A percentile compares a stretch with the other conserved stretches of the same genome.
phyloP scores from a whole-genome alignment of 2,888 invertebrate genomes.

The Cephus runcator region DNA sequence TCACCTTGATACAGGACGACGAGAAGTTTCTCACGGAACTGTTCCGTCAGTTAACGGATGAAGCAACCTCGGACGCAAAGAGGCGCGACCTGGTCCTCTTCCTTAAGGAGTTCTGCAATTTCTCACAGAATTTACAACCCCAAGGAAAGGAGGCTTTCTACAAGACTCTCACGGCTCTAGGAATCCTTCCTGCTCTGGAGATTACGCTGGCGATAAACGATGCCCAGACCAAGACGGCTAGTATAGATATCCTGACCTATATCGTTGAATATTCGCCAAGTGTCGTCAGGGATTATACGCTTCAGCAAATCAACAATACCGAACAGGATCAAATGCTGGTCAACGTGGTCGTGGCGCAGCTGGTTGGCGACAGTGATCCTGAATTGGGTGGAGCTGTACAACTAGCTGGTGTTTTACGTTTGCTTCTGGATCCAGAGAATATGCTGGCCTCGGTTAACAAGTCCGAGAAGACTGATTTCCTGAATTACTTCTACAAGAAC shows the following conservation, averaged over 20 bases:
- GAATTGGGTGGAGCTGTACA: conserved; percentile 98
- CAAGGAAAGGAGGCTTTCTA: conserved; percentile 98
- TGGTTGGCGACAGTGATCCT: conserved; percentile 96
- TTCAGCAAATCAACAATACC: conserved; percentile 89
- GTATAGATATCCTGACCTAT: conserved; percentile 97
- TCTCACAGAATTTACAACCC: conserved; percentile 97
- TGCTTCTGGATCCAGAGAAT: conserved; percentile 96
- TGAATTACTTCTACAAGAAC: conserved; percentile 98
- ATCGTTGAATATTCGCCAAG: conserved; percentile 99
- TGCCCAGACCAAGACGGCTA: conserved; percentile 93
- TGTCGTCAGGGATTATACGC: conserved; percentile 95
- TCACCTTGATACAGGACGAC: conserved; percentile 97
- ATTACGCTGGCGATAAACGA: conserved; percentile 93
- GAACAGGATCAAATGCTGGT: conserved; percentile 95
- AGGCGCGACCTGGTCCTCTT: conserved; percentile 95
- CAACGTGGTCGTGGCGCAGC: conserved; percentile 98
- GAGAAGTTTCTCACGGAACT: conserved; percentile 95
- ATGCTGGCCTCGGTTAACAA: conserved; percentile 94
- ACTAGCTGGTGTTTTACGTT: conserved; percentile 92
- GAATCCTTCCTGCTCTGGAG: conserved; percentile 89
- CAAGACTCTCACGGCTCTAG: conserved; percentile 90
- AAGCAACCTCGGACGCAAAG: conserved; percentile 84
- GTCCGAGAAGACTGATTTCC: conserved; percentile 97
- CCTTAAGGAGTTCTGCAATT: conserved; percentile 98
- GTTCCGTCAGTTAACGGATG: conserved; percentile 92